phyloP scores from a whole-genome alignment of 2,797 vertebrate genomes.

The Paguma larvata region DNA sequence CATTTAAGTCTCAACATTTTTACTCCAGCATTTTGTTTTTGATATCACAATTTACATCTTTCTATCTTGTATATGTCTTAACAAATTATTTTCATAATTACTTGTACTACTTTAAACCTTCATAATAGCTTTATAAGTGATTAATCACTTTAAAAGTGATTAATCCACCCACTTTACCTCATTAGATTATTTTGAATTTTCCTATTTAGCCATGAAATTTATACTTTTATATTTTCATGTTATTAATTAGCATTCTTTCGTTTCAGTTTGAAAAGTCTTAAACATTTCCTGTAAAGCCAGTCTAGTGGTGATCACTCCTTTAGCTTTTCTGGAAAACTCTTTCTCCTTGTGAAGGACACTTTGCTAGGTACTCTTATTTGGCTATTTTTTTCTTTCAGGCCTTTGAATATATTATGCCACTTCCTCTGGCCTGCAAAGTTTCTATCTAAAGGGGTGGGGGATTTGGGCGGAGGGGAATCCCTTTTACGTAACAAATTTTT shows the following conservation, averaged over 20 bases:
- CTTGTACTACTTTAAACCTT: background rate
- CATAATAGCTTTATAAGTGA: background rate
- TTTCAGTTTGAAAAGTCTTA: background rate
- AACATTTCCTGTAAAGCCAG: background rate
- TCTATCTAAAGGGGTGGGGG: background rate
- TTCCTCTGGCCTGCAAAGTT: background rate
- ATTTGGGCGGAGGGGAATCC: background rate
- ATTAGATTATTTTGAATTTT: background rate
- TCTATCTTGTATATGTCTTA: background rate
- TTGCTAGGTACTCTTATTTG: background rate
- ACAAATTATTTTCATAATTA: background rate
- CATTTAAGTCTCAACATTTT: background rate
- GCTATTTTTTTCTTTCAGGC: background rate
- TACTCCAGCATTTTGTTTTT: background rate
- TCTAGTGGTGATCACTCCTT: background rate
- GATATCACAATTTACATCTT: background rate
- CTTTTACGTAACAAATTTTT: background rate
- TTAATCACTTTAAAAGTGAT: background rate
- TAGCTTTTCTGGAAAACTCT: background rate
- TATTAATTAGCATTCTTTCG: background rate
- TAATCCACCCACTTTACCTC: background rate
- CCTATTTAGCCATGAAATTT: background rate
- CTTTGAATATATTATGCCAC: background rate
- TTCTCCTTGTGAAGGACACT: background rate
- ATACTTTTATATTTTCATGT: background rate